These are phyloP conservation scores for Hippoglossus hippoglossus DNA, from an alignment of 2,797 vertebrate species.

Conservation along the genomic window DNA sequence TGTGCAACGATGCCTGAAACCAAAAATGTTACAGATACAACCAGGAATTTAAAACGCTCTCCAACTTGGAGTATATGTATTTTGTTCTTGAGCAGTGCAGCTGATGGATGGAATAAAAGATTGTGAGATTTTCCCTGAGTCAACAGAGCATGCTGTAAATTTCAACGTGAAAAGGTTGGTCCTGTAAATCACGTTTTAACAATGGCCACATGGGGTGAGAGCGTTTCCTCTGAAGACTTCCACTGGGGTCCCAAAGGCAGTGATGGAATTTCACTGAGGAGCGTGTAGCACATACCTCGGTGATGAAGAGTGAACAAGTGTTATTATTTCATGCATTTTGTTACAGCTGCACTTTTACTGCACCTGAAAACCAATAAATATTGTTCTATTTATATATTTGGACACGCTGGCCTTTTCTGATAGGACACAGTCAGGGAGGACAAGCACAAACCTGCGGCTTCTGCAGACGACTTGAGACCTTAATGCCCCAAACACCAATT, in stretches of 20 bases:
- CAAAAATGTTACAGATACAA: conserved; percentile 53
- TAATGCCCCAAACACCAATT: too few relatives aligned
- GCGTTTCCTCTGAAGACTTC: conserved; percentile 20
- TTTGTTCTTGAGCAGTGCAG: background rate
- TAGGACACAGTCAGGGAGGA: too few relatives aligned
- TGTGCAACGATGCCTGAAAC: conserved; percentile 50
- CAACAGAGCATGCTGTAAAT: conserved; percentile 23
- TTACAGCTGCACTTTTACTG: conserved; percentile 3
- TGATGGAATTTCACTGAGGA: conserved; percentile 44
- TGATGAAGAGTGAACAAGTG: conserved; percentile 3
- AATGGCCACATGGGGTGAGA: conserved; percentile 10
- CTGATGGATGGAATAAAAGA: conserved; percentile 21
- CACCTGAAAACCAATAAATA: too few relatives aligned
- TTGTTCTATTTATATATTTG: too few relatives aligned
- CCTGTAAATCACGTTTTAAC: conserved; percentile 34
- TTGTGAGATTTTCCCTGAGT: conserved; percentile 23
- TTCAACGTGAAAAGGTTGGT: conserved; percentile 15
- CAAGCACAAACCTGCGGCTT: too few relatives aligned
- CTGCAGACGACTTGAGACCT: too few relatives aligned
- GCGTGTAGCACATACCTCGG: conserved; percentile 1
- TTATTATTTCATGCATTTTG: conserved; percentile 7
- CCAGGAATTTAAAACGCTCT: conserved; percentile 45
- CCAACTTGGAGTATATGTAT: conserved; percentile 19
- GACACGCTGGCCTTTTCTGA: too few relatives aligned
- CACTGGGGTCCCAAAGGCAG: background rate